Conservation (phyloP, 2,888 invertebrate genomes). For the Scaptomyza reducta region DNA sequence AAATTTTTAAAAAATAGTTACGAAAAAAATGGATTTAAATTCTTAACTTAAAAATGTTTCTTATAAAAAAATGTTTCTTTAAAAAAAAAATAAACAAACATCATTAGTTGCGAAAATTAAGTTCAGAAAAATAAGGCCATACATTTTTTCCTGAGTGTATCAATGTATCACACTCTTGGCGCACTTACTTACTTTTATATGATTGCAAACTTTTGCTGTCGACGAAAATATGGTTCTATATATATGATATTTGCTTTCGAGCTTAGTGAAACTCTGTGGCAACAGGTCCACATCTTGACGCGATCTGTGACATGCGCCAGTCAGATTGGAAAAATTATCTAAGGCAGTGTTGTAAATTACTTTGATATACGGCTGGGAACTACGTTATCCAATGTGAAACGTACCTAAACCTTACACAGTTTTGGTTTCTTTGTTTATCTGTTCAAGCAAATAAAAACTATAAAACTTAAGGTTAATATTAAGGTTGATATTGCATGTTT, state of each 20-base stretch:
- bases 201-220: conserved; percentile 4
- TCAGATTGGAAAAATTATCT: conserved; percentile 12
- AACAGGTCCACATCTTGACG: conserved; percentile 10
- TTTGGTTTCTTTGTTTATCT: background rate
- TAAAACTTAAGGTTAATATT: background rate
- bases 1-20: background rate
- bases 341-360: conserved; percentile 11
- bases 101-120: too few relatives aligned
- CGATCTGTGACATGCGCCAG: conserved; percentile 35
- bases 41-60: too few relatives aligned
- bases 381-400: background rate
- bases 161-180: background rate
- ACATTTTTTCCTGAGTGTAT: background rate
- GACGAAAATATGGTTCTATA: conserved; percentile 7
- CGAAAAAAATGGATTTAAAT: background rate
- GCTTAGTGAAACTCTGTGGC: conserved; percentile 18
- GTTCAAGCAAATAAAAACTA: too few relatives aligned
- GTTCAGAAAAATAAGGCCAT: too few relatives aligned
- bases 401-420: background rate
- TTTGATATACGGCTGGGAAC: conserved; percentile 41
- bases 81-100: too few relatives aligned
- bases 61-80: too few relatives aligned
- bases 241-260: conserved; percentile 15
- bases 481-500: background rate
- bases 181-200: background rate